Percentiles rank a stretch among this genome's conserved stretches.
Conservation (phyloP, 92 coral and sea anemone species). For the Porites rus region DNA sequence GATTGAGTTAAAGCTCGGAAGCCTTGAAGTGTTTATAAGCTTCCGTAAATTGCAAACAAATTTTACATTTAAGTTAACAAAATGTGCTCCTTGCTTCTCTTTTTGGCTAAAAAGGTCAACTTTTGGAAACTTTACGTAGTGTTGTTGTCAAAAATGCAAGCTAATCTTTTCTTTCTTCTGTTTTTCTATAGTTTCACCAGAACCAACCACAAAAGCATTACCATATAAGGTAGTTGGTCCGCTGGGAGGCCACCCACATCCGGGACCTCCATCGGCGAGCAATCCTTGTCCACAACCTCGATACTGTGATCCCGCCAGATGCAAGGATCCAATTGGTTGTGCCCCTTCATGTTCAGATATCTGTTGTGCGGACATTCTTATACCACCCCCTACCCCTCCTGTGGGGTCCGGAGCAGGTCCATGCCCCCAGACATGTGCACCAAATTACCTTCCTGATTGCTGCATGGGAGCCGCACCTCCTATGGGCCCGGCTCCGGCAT, state of each 20-base stretch:
- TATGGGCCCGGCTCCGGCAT: slow-evolving; percentile 38
- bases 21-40: slow-evolving; percentile 58
- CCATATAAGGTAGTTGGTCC: slow-evolving; percentile 62
- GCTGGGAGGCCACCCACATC: slow-evolving; percentile 88
- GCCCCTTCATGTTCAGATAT: slow-evolving; percentile 84
- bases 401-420: slow-evolving; percentile 61
- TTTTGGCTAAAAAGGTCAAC: slow-evolving; percentile 8
- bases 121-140: not conserved
- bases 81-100: slow-evolving; percentile 33
- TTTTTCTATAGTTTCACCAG: slow-evolving; percentile 35
- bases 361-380: slow-evolving; percentile 63
- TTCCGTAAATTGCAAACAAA: slow-evolving; percentile 33
- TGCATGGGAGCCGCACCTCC: slow-evolving; percentile 64
- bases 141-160: slow-evolving; percentile 76
- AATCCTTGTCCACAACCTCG: slow-evolving; percentile 83
- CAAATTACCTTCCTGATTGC: slow-evolving; percentile 70
- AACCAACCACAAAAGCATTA: slow-evolving; percentile 7
- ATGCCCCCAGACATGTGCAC: slow-evolving; percentile 83
- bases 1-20: slow-evolving; percentile 48
- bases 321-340: slow-evolving; percentile 72
- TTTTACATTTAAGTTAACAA: not conserved
- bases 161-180: slow-evolving; percentile 62
- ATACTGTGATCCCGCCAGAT: slow-evolving; percentile 65
- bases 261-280: slow-evolving; percentile 84
- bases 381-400: slow-evolving; percentile 66